These are phyloP conservation scores for Bombycilla garrulus DNA, from an alignment of 2,113 vertebrate species.

Conservation along the genomic window DNA sequence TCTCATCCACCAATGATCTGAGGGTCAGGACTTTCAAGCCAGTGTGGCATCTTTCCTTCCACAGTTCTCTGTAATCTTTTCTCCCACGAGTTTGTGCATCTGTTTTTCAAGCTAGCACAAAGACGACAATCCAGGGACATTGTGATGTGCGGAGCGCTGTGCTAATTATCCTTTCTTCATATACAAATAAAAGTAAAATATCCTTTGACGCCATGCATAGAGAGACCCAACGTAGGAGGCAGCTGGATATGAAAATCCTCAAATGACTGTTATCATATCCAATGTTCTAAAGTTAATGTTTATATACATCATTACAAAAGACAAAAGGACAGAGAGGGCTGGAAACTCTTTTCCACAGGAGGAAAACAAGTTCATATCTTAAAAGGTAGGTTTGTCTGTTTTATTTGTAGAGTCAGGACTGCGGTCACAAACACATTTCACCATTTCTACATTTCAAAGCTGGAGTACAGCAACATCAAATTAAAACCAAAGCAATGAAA, in stretches of 20 bases:
- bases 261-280: neutral
- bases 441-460: neutral
- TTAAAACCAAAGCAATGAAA: neutral
- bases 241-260: neutral
- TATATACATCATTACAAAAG: neutral
- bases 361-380: neutral
- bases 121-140: fast-evolving
- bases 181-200: neutral
- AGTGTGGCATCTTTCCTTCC: neutral
- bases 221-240: fast-evolving
- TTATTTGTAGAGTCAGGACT: neutral
- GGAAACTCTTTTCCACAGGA: neutral
- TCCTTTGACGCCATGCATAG: neutral
- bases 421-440: neutral
- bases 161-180: neutral
- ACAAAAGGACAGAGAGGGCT: neutral
- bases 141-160: neutral
- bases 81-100: neutral
- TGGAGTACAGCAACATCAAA: neutral
- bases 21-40: neutral
- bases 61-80: neutral
- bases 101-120: neutral
- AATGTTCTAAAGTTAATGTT: neutral
- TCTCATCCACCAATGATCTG: neutral
- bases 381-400: neutral